Percentiles rank a stretch among this genome's conserved stretches.
Evolutionary conservation across 1,140 invertebrate species (phyloP).

Genomic region (Plodia interpunctella): DNA sequence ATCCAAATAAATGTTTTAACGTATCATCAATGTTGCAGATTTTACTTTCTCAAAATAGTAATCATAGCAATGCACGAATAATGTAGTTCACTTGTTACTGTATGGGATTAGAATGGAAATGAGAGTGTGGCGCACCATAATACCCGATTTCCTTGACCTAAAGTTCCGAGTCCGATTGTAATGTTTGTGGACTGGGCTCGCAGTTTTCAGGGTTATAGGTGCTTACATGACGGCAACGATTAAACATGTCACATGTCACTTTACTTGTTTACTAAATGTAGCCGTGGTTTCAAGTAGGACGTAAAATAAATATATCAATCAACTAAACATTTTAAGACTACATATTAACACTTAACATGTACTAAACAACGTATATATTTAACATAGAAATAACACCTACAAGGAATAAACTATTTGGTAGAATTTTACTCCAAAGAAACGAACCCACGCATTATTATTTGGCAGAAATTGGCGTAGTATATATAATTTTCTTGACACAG

Average conservation of each 20-base stretch:
- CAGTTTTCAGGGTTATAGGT: slow-evolving; percentile 31
- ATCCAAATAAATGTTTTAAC: neutral
- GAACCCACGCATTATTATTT: slow-evolving; percentile 5
- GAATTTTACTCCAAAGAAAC: neutral
- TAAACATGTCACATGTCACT: neutral
- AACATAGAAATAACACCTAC: neutral
- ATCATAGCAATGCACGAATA: slow-evolving; percentile 21
- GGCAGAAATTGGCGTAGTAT: slow-evolving; percentile 1
- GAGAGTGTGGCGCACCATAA: slow-evolving; percentile 38
- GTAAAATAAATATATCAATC: no score
- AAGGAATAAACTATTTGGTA: slow-evolving; percentile 3
- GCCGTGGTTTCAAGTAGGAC: neutral
- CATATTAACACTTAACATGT: neutral
- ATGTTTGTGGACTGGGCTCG: slow-evolving; percentile 35
- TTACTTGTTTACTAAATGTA: neutral
- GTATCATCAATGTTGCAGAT: neutral
- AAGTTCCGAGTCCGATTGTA: slow-evolving; percentile 43
- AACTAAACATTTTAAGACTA: no score
- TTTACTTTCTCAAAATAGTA: neutral
- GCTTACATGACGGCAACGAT: neutral
- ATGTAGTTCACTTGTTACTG: slow-evolving; percentile 23
- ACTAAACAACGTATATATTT: neutral
- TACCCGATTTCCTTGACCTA: slow-evolving; percentile 59
- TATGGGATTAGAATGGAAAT: slow-evolving; percentile 56
- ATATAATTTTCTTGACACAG: slow-evolving; percentile 1